These are phyloP conservation scores for Ypsolopha scabrella DNA, from an alignment of 2,888 invertebrate species.

Conservation along the genomic window DNA sequence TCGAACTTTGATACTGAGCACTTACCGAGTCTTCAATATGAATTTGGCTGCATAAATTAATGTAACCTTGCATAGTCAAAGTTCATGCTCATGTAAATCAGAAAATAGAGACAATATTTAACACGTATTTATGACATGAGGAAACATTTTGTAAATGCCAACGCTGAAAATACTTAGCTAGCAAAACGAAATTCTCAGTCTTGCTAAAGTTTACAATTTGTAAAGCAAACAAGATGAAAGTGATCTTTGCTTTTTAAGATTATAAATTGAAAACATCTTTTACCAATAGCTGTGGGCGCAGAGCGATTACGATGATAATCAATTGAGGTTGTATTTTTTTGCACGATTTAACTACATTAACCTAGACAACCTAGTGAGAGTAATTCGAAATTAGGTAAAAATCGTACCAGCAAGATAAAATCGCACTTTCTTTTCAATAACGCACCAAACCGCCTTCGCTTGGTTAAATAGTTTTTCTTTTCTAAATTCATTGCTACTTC, in stretches of 20 bases:
- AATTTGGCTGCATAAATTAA: no score
- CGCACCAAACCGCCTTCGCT: no score
- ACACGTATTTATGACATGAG: background rate
- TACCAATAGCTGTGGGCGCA: background rate
- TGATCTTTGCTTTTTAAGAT: no score
- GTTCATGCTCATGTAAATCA: no score
- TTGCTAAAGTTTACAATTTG: background rate
- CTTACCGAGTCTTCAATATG: no score
- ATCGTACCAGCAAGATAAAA: background rate
- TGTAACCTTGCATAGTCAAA: no score
- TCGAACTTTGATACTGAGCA: no score
- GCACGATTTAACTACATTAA: constrained; percentile 3
- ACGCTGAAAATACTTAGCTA: background rate
- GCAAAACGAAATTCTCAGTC: background rate
- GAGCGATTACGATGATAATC: constrained; percentile 2
- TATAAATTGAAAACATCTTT: no score
- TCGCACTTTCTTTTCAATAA: background rate
- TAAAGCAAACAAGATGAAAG: no score
- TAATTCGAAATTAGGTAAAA: background rate
- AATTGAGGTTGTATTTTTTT: constrained; percentile 2
- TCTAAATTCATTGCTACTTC: no score
- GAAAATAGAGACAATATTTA: no score
- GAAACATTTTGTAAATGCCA: background rate
- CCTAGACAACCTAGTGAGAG: background rate
- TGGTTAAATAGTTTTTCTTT: no score